Evolutionary conservation across 2,113 vertebrate species (phyloP), one percentile per base, ranked within the genome.

Genomic region (Galeopterus variegatus): DNA sequence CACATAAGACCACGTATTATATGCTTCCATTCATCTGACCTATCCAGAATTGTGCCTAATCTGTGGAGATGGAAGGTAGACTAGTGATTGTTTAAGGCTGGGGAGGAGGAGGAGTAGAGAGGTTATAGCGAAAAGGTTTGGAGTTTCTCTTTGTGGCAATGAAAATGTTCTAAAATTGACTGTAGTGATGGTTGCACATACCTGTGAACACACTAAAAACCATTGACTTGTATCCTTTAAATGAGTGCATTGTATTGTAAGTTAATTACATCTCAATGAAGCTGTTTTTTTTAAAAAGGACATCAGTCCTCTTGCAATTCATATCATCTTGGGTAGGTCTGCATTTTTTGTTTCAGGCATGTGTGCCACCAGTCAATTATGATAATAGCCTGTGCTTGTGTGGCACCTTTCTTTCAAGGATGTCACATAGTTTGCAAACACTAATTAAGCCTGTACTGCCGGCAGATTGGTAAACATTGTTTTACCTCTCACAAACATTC

Each of bases 401-500:
- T 88, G 79, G 52, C 82, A 95, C 84, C 94, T 93, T 95, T 92
- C 90, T 85, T 67, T 97, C 88, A 95, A 94, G 88, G 36, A 92
- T 88, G 90, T 92, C 85, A 92, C 93, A 58, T n/a, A 70, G 93
- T 97, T 93, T 94, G 90, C 85, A 97, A 96, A 95, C 94, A 96
- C 67, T 94, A 95, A 91, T 97, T 93, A 97, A 96, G 69, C 73
- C 73, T 83, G 54, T 33, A 24, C 54, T 75, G 56, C 41, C 60
- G 72, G 77, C 60, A 96, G 77, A 82, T 82, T 48, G 95, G 90
- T 90, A 97, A 96, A 93, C 88, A 96, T 80, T 86, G 80, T 95
- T 96, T 96, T 90, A 95, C 70, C 21, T 62, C 81, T 81, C 77
- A 91, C 76, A 93, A 88, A 82, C 52, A 91, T 88, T 94, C 70